Evolutionary conservation across 1,140 invertebrate species (phyloP).

Genomic region (Drosophila parabipectinata): DNA sequence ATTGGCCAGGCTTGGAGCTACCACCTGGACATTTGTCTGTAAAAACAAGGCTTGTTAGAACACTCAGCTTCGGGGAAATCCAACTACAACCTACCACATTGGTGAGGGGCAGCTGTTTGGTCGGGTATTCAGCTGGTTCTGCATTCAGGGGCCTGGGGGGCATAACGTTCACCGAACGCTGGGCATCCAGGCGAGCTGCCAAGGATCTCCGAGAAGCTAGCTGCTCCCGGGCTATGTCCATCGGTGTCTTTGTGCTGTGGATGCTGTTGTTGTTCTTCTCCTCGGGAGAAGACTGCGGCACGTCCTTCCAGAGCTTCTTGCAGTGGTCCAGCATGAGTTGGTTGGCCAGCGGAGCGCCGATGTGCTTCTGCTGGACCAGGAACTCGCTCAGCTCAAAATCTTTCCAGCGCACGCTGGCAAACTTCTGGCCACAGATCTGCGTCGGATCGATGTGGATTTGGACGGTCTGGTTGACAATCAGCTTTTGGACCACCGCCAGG

Average conservation of each 20-base stretch:
- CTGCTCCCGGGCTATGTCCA: constrained; percentile 65
- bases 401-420: constrained; percentile 75
- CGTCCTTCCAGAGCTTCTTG: constrained; percentile 65
- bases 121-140: background rate
- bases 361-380: constrained; percentile 72
- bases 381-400: constrained; percentile 73
- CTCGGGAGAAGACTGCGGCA: constrained; percentile 30
- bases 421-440: constrained; percentile 71
- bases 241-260: constrained; percentile 52
- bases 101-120: constrained; percentile 32
- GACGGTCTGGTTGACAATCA: constrained; percentile 65
- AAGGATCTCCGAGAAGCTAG: constrained; percentile 60
- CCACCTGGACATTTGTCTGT: constrained; percentile 59
- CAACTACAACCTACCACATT: constrained; percentile 51
- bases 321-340: constrained; percentile 75
- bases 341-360: constrained; percentile 63
- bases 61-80: background rate
- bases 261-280: constrained; percentile 61
- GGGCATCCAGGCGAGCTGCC: constrained; percentile 67
- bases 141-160: constrained; percentile 36
- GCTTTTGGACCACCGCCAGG: constrained; percentile 47
- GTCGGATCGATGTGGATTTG: constrained; percentile 50
- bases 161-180: constrained; percentile 44
- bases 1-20: constrained; percentile 46
- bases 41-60: constrained; percentile 7